These are phyloP conservation scores for Calyptomena viridis DNA, from an alignment of 2,113 vertebrate genomes.

Conservation along the genomic window DNA sequence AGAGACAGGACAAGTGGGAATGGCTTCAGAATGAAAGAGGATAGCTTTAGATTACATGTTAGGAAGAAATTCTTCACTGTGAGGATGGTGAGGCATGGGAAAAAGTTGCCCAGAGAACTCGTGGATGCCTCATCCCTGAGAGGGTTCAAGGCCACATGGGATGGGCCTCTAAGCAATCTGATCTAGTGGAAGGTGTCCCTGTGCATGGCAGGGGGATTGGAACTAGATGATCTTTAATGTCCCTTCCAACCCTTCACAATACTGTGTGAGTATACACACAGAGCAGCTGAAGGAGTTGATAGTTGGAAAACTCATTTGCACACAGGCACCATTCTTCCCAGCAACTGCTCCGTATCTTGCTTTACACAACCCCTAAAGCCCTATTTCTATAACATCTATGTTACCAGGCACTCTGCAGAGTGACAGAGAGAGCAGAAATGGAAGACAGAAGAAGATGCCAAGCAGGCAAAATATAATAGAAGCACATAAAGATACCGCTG, in stretches of 20 bases:
- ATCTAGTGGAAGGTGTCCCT: neutral
- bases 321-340: neutral
- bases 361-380: neutral
- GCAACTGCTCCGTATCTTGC: neutral
- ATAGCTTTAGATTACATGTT: neutral
- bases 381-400: neutral
- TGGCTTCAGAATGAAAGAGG: neutral
- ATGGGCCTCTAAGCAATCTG: neutral
- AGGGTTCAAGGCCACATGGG: neutral
- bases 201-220: neutral
- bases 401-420: neutral
- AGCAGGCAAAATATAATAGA: neutral
- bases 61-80: neutral
- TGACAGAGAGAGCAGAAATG: neutral
- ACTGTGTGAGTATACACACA: fast-evolving
- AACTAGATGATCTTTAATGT: neutral
- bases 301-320: neutral
- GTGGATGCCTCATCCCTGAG: neutral
- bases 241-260: neutral
- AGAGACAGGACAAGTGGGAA: neutral
- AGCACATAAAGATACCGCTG: neutral
- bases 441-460: neutral
- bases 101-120: neutral
- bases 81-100: neutral
- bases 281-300: neutral